These are phyloP conservation scores for Phalanger gymnotis DNA, from an alignment of 2,797 vertebrate genomes.

Conservation along the genomic window DNA sequence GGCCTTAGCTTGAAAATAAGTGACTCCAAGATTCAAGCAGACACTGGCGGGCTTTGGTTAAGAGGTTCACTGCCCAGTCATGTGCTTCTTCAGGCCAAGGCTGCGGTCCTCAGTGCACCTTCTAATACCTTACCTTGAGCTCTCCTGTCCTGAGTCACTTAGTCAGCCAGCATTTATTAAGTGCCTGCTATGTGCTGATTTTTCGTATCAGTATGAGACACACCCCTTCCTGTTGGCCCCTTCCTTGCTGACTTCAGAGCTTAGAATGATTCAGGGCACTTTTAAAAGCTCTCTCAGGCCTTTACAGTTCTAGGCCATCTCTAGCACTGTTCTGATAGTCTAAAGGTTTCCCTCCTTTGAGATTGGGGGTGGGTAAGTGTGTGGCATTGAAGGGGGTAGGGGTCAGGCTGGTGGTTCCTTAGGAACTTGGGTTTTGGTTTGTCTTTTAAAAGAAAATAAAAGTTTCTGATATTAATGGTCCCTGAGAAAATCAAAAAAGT, in stretches of 20 bases:
- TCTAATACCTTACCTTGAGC: not conserved
- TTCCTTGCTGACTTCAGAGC: not conserved
- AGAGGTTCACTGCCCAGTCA: not conserved
- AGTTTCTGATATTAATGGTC: not conserved
- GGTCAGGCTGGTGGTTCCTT: too few species aligned
- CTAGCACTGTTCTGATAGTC: not conserved
- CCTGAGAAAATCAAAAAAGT: not conserved
- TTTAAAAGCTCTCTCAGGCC: too few species aligned
- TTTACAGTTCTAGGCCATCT: not conserved
- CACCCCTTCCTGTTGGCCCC: not conserved
- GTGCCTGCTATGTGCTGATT: not conserved
- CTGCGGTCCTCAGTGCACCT: not conserved
- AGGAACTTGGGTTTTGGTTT: not conserved
- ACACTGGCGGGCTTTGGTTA: not conserved
- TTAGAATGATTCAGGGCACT: not conserved
- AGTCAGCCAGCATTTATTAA: not conserved
- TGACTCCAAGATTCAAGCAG: not conserved
- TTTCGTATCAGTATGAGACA: not conserved
- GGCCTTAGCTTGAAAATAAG: not conserved
- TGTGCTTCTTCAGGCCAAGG: too few species aligned
- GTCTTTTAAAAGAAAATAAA: not conserved
- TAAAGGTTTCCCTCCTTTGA: not conserved
- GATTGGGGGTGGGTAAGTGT: not conserved
- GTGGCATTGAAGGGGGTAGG: not conserved
- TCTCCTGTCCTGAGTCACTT: not conserved